These are phyloP conservation scores for Nothoprocta perdicaria DNA, from an alignment of 2,113 vertebrate genomes.

Conservation along the genomic window DNA sequence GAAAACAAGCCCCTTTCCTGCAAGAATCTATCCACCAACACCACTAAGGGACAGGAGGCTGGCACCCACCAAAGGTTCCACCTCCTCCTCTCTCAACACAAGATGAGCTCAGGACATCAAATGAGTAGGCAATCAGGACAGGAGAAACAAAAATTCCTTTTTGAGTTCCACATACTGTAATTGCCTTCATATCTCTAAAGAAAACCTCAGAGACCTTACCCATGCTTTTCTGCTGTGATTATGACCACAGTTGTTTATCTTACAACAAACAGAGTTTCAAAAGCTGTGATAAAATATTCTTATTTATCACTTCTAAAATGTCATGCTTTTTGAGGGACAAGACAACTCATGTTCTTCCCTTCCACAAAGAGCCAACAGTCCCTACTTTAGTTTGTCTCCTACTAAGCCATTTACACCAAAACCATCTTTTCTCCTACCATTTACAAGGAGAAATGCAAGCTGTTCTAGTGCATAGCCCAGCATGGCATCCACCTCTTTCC, in stretches of 20 bases:
- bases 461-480: neutral
- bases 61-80: neutral
- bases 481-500: neutral
- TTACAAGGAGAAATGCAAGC: neutral
- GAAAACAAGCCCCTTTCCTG: neutral
- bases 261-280: neutral
- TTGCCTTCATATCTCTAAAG: neutral
- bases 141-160: neutral
- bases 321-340: neutral
- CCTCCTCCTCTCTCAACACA: neutral
- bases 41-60: rapidly evolving
- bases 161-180: neutral
- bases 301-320: neutral
- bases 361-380: neutral
- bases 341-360: neutral
- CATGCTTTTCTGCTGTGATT: neutral
- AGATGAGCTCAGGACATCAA: neutral
- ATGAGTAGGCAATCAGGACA: neutral
- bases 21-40: neutral
- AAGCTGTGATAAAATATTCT: neutral
- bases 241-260: neutral
- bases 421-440: neutral
- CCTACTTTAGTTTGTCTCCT: neutral
- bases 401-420: neutral
- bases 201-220: neutral